phyloP scores from a whole-genome alignment of 1,140 invertebrate species.

The Saccostrea glomerata region DNA sequence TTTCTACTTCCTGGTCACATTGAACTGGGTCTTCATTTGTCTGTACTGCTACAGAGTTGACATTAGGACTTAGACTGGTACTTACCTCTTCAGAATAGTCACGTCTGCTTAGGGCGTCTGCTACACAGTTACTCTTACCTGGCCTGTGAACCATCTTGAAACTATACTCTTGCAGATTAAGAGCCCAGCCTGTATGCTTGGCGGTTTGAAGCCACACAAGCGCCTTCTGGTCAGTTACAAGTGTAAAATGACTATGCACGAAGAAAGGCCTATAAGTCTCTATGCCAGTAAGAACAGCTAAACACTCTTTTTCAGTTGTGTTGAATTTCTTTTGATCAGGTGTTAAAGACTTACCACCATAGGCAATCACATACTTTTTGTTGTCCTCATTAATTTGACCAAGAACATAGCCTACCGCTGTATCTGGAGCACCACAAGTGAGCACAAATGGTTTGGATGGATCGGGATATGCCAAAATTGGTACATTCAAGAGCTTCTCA shows the following conservation, averaged over 20 bases:
- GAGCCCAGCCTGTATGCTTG: constrained; percentile 48
- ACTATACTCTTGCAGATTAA: constrained; percentile 20
- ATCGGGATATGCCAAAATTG: constrained; percentile 63
- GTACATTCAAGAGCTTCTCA: constrained; percentile 56
- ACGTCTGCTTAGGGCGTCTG: constrained; percentile 43
- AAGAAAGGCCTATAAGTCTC: constrained; percentile 33
- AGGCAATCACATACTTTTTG: constrained; percentile 16
- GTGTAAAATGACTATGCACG: constrained; percentile 19
- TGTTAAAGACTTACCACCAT: background rate
- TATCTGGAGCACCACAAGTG: constrained; percentile 63
- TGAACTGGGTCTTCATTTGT: background rate
- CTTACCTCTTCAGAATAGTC: constrained; percentile 20
- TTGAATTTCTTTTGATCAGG: background rate
- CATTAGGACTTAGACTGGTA: background rate
- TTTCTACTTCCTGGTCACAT: background rate
- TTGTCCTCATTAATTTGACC: constrained; percentile 67
- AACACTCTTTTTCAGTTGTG: constrained; percentile 33
- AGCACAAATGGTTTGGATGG: constrained; percentile 61
- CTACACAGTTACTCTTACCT: constrained; percentile 1
- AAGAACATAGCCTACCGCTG: constrained; percentile 68
- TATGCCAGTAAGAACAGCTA: constrained; percentile 29
- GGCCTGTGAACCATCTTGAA: constrained; percentile 40
- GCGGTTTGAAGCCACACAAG: constrained; percentile 55
- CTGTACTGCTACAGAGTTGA: background rate
- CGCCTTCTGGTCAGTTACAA: constrained; percentile 40